Conservation (phyloP, 2,113 vertebrate species). For the Propithecus coquereli region DNA sequence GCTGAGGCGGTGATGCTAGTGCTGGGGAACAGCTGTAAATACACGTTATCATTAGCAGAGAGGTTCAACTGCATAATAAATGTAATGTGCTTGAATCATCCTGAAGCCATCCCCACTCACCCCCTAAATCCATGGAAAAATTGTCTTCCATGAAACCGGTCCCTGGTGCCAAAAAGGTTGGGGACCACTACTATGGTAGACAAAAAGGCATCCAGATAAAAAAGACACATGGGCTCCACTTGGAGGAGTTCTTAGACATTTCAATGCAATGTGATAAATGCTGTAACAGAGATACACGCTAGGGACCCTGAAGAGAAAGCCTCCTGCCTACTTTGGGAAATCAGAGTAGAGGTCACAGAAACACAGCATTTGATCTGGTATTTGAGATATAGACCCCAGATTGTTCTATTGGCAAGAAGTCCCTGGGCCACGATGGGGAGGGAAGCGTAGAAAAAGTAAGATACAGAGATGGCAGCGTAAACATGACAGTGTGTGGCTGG, state of each 20-base stretch:
- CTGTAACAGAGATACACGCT: background rate
- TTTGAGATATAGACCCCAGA: background rate
- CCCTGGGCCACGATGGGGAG: background rate
- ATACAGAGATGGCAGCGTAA: background rate
- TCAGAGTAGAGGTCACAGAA: background rate
- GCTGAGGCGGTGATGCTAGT: no score
- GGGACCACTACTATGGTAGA: background rate
- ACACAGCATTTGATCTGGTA: background rate
- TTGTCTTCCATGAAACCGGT: no score
- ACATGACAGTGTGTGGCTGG: background rate
- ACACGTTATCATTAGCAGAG: no score
- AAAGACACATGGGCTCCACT: background rate
- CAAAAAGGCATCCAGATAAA: background rate
- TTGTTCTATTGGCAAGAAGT: background rate
- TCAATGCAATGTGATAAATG: background rate
- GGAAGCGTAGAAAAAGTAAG: background rate
- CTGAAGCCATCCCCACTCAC: no score
- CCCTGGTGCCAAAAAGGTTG: no score
- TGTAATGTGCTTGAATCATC: no score
- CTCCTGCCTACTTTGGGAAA: background rate
- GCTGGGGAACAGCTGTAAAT: no score
- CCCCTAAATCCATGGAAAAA: no score
- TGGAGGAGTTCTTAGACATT: background rate
- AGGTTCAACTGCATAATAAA: no score
- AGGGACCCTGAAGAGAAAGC: background rate